These are phyloP conservation scores for Steinernema carpocapsae DNA, from an alignment of 2,888 invertebrate species.

Conservation along the genomic window DNA sequence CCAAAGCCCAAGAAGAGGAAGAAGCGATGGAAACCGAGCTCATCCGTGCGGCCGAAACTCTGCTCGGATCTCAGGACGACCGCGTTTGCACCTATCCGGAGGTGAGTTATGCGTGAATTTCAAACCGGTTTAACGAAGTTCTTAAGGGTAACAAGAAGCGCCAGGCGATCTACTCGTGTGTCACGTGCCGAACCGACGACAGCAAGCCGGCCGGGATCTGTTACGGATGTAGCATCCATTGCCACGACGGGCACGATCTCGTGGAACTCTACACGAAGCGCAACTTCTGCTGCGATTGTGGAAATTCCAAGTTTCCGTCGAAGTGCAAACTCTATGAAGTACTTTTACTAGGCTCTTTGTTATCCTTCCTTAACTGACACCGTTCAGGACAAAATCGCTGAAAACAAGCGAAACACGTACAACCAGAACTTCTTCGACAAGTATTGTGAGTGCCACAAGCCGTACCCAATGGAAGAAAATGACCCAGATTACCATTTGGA, in stretches of 20 bases:
- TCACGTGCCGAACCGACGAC: constrained; percentile 76
- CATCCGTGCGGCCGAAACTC: constrained; percentile 32
- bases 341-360: not conserved
- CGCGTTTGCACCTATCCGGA: constrained; percentile 63
- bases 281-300: constrained; percentile 82
- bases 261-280: constrained; percentile 92
- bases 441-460: constrained; percentile 88
- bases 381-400: constrained; percentile 73
- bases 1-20: constrained; percentile 31
- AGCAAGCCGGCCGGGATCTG: constrained; percentile 62
- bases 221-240: constrained; percentile 85
- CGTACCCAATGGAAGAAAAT: constrained; percentile 77
- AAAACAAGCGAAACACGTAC: constrained; percentile 77
- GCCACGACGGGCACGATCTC: constrained; percentile 93
- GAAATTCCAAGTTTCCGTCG: constrained; percentile 75
- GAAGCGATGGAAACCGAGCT: constrained; percentile 35
- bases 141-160: constrained; percentile 84
- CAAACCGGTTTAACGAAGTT: constrained; percentile 22
- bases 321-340: constrained; percentile 64
- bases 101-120: constrained; percentile 43
- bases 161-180: constrained; percentile 91
- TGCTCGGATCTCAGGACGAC: constrained; percentile 47
- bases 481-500: constrained; percentile 79
- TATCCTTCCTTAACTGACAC: not conserved
- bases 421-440: constrained; percentile 83